Conservation (phyloP, 2,888 invertebrate genomes). For the Aphodius granarius region DNA sequence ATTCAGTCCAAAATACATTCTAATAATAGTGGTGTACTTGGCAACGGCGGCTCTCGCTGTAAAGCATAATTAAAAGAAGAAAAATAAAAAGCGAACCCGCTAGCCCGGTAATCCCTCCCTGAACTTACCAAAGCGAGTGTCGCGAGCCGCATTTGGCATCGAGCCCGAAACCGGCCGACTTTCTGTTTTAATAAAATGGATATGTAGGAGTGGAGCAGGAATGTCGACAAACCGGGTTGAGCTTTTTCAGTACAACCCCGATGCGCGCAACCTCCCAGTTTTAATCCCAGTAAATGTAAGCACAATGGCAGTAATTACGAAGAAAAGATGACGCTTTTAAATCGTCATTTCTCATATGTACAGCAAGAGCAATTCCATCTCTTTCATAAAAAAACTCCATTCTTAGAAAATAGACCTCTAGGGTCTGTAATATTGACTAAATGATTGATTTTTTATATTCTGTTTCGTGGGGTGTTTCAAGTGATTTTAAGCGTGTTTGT, state of each 20-base stretch:
- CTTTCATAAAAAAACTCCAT: no score
- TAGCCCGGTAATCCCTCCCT: not conserved
- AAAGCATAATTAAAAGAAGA: slow-evolving; percentile 14
- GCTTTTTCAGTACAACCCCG: not conserved
- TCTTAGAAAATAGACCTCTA: no score
- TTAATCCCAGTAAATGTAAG: not conserved
- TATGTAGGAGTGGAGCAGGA: not conserved
- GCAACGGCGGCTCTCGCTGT: slow-evolving; percentile 2
- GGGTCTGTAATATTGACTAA: no score
- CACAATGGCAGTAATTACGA: not conserved
- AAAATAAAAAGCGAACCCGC: not conserved
- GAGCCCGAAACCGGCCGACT: not conserved
- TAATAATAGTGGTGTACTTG: slow-evolving; percentile 10
- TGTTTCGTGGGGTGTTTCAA: no score
- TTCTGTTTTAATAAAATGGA: not conserved
- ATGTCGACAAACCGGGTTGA: not conserved
- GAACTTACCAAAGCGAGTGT: not conserved
- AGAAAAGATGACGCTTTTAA: not conserved
- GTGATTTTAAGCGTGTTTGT: no score
- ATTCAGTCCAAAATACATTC: slow-evolving; percentile 4
- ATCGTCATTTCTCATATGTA: not conserved
- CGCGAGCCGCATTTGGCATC: not conserved
- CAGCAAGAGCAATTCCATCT: no score
- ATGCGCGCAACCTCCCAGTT: not conserved
- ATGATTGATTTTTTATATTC: no score